A percentile compares a stretch with the other conserved stretches of the same genome.
phyloP scores from a whole-genome alignment of 1,140 invertebrate species.

The Aphidius ervi region DNA sequence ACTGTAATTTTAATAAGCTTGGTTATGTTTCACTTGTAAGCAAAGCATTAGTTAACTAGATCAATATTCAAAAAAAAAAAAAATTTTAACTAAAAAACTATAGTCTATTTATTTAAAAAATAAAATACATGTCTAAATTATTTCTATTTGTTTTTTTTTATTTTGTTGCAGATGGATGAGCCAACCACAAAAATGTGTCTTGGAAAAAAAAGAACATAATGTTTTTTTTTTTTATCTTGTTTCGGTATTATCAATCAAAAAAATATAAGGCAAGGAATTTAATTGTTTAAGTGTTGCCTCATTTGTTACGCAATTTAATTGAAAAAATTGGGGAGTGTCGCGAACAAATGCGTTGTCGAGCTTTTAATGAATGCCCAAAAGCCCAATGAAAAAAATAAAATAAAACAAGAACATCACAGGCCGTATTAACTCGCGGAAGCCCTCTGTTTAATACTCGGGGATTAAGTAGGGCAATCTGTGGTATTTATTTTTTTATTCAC shows the following conservation, averaged over 20 bases:
- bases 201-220: neutral
- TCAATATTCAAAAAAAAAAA: too few species aligned
- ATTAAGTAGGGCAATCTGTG: conserved; percentile 49
- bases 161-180: too few species aligned
- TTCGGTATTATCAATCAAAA: neutral
- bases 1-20: conserved; percentile 53
- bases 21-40: conserved; percentile 32
- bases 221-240: neutral
- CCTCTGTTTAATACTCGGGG: conserved; percentile 27
- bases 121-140: too few species aligned
- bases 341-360: conserved; percentile 38
- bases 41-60: too few species aligned
- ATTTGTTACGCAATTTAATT: conserved; percentile 49
- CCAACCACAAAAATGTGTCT: too few species aligned
- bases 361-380: conserved; percentile 46
- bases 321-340: conserved; percentile 34
- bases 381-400: conserved; percentile 4
- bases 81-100: too few species aligned
- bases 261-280: conserved; percentile 15
- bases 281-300: conserved; percentile 28
- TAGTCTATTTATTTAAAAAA: too few species aligned
- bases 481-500: conserved; percentile 46
- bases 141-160: too few species aligned
- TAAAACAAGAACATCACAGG: neutral
- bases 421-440: conserved; percentile 17